phyloP scores from a whole-genome alignment of 2,113 vertebrate species.

The Ursus arctos region DNA sequence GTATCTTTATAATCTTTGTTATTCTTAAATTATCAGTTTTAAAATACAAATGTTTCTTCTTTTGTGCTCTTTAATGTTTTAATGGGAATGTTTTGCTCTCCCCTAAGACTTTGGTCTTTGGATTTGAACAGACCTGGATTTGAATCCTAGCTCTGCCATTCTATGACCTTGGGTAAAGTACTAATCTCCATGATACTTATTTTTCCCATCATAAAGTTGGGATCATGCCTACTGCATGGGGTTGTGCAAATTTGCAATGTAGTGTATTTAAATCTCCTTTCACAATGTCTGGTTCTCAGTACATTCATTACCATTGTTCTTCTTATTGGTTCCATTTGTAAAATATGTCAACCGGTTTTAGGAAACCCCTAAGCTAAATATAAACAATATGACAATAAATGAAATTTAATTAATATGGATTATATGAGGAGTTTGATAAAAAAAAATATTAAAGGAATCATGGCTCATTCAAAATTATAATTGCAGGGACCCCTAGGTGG shows the following conservation, averaged over 20 bases:
- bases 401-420: conserved; percentile 17
- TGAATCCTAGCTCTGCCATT: neutral
- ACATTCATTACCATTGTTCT: neutral
- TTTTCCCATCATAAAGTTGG: neutral
- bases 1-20: neutral
- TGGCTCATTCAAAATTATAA: conserved; percentile 61
- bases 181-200: neutral
- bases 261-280: neutral
- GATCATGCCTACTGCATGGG: neutral
- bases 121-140: neutral
- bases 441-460: conserved; percentile 59
- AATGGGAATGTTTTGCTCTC: neutral
- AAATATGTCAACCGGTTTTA: neutral
- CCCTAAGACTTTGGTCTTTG: neutral
- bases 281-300: neutral
- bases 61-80: neutral
- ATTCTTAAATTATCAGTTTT: neutral
- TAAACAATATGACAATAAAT: neutral
- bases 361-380: neutral
- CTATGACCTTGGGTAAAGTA: neutral
- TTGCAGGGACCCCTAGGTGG: neutral
- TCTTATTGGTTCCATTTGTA: neutral
- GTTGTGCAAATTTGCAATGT: neutral
- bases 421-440: conserved; percentile 39
- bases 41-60: neutral